Percentiles rank a stretch among this genome's conserved stretches.
phyloP scores from a whole-genome alignment of 2,888 invertebrate species.

The Hipparchia sbordonii region DNA sequence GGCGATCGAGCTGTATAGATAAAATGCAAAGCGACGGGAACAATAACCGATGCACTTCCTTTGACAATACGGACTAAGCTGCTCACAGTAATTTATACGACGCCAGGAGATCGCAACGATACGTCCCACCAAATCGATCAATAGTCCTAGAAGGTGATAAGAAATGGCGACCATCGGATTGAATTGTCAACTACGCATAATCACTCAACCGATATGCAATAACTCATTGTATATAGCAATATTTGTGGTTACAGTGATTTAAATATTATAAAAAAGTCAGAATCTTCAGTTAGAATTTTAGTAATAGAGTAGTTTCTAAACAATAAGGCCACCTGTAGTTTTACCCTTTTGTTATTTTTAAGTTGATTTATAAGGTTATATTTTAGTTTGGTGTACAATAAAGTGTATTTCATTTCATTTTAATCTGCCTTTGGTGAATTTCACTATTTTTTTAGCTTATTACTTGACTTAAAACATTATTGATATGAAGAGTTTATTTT shows the following conservation, averaged over 20 bases:
- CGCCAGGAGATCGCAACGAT: slow-evolving; percentile 67
- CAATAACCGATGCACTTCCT: slow-evolving; percentile 80
- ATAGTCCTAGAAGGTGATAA: slow-evolving; percentile 74
- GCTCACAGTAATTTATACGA: slow-evolving; percentile 64
- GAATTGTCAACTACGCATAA: slow-evolving; percentile 69
- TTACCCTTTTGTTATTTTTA: too few species aligned
- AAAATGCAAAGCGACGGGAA: slow-evolving; percentile 70
- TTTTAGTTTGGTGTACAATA: too few species aligned
- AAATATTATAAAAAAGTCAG: background rate
- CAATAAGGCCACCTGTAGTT: too few species aligned
- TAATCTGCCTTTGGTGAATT: background rate
- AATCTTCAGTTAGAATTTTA: too few species aligned
- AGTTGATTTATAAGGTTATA: too few species aligned
- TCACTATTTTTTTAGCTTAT: background rate
- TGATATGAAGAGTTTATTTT: too few species aligned
- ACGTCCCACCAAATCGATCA: slow-evolving; percentile 71
- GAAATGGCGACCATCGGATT: slow-evolving; percentile 67
- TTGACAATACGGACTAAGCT: slow-evolving; percentile 63
- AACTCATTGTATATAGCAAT: background rate
- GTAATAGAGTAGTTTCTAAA: too few species aligned
- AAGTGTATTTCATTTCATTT: too few species aligned
- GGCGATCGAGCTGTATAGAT: slow-evolving; percentile 64
- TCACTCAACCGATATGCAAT: slow-evolving; percentile 50
- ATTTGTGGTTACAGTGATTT: background rate
- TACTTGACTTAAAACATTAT: too few species aligned